Conservation (phyloP, 1,140 invertebrate species). For the Drosophila ficusphila region DNA sequence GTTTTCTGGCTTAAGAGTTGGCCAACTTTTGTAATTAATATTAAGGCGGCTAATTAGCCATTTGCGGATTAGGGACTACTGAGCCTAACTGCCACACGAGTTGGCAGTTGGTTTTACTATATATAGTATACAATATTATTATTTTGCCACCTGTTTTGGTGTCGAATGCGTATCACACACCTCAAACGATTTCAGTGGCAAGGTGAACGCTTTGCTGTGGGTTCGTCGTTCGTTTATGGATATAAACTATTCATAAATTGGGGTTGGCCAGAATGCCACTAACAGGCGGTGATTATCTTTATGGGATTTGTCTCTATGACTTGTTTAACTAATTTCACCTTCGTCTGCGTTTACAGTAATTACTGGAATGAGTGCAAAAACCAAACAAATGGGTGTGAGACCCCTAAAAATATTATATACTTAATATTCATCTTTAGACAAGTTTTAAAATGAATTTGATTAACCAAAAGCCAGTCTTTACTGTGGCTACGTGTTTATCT, state of each 20-base stretch:
- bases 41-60: constrained; percentile 70
- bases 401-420: too few species aligned
- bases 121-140: too few species aligned
- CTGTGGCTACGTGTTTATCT: neutral
- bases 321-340: constrained; percentile 29
- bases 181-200: constrained; percentile 26
- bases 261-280: constrained; percentile 23
- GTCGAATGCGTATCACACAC: constrained; percentile 23
- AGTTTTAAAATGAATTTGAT: neutral
- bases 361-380: too few species aligned
- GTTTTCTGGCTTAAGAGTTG: constrained; percentile 43
- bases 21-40: constrained; percentile 76
- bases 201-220: constrained; percentile 4
- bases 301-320: constrained; percentile 22
- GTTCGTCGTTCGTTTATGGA: constrained; percentile 1
- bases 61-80: constrained; percentile 25
- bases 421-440: too few species aligned
- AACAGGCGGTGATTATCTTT: constrained; percentile 30
- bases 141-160: constrained; percentile 10
- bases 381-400: too few species aligned
- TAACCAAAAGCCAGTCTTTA: neutral
- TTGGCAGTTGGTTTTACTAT: too few species aligned
- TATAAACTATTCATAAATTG: constrained; percentile 14
- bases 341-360: neutral
- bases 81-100: constrained; percentile 7